Percentiles rank a stretch among this genome's conserved stretches.
phyloP scores from a whole-genome alignment of 2,888 invertebrate species.

The Ommatoiulus sabulosus region DNA sequence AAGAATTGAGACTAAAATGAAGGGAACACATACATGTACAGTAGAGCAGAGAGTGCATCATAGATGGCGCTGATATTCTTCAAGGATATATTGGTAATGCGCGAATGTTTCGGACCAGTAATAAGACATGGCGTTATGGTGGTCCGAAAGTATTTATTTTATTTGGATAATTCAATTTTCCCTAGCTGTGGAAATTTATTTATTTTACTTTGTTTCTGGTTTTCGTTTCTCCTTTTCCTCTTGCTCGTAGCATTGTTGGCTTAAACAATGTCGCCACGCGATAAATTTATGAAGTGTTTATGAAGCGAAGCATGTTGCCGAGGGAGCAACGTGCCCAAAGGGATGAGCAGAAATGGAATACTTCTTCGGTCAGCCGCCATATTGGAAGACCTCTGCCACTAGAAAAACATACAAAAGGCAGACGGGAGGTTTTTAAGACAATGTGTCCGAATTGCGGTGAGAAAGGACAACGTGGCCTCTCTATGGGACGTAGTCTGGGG shows the following conservation, averaged over 20 bases:
- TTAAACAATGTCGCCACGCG: neutral
- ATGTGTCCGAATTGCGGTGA: neutral
- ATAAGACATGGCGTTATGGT: neutral
- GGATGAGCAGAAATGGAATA: neutral
- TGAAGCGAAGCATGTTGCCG: neutral
- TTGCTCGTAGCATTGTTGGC: neutral
- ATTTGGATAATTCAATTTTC: neutral
- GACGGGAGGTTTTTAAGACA: neutral
- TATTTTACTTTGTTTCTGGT: neutral
- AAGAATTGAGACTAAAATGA: too few relatives aligned
- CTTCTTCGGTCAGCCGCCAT: neutral
- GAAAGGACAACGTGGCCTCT: neutral
- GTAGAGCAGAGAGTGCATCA: too few relatives aligned
- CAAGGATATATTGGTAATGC: too few relatives aligned
- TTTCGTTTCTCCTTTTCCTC: neutral
- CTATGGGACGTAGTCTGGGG: neutral
- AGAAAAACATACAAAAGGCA: neutral
- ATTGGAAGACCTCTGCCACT: neutral
- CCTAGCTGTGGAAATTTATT: neutral
- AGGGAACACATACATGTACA: too few relatives aligned
- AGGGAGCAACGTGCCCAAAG: neutral
- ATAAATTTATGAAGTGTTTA: slow-evolving; percentile 1
- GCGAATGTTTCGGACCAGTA: neutral
- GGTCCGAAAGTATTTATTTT: neutral
- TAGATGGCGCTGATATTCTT: too few relatives aligned